Percentiles rank a stretch among this genome's conserved stretches.
Conservation (phyloP, 1,140 invertebrate species). For the Drosophila asahinai region DNA sequence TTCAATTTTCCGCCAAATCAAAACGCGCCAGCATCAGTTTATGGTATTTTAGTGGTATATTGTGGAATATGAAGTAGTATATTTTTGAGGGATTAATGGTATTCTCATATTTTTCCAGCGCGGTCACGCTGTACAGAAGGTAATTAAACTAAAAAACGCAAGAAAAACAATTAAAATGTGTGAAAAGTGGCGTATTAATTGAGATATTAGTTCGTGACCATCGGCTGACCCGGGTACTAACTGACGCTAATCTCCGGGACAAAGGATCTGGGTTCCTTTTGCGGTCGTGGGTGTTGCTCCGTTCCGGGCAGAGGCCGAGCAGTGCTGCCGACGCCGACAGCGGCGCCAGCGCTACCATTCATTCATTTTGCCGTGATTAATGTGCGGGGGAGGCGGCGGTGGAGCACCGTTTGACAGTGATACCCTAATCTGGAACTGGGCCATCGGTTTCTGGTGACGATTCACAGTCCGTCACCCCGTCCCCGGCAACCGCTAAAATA, state of each 20-base stretch:
- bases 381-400: slow-evolving; percentile 20
- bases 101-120: too few species aligned
- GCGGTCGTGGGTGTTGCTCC: slow-evolving; percentile 45
- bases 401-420: slow-evolving; percentile 31
- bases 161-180: slow-evolving; percentile 45
- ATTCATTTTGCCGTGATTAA: slow-evolving; percentile 56
- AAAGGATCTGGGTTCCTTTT: background rate
- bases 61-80: too few species aligned
- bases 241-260: background rate
- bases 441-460: slow-evolving; percentile 36
- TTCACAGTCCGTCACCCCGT: background rate
- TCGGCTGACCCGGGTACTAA: background rate
- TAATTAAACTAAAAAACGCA: slow-evolving; percentile 41
- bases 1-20: too few species aligned
- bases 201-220: background rate
- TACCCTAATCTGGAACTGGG: slow-evolving; percentile 44
- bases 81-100: too few species aligned
- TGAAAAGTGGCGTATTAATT: slow-evolving; percentile 30
- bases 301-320: slow-evolving; percentile 30
- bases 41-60: too few species aligned
- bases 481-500: background rate
- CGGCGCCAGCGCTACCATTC: slow-evolving; percentile 37
- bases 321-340: slow-evolving; percentile 32
- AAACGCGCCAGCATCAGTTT: too few species aligned
- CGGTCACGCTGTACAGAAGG: too few species aligned